Evolutionary conservation across 2,888 invertebrate species (phyloP), one percentile per base, ranked within the genome.

Genomic region (Iselma pallidipennis): DNA sequence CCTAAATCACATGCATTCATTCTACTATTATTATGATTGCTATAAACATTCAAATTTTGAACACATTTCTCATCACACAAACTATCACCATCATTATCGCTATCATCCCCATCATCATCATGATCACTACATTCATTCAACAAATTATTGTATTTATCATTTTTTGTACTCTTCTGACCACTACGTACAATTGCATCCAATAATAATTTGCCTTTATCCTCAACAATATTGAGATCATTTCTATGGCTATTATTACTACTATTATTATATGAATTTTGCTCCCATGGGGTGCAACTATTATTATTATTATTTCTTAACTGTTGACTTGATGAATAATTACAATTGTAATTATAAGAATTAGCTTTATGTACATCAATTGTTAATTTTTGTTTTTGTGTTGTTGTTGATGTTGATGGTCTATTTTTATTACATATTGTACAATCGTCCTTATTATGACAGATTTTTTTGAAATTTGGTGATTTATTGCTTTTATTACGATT

Each of bases 111-210:
- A 6, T 37, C 16, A 37, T 37, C 37, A 16, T 16, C 14, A 37
- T n/a, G n/a, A n/a, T n/a, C n/a, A n/a, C n/a, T n/a, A n/a, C n/a
- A n/a, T n/a, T 37, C n/a, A 16, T 37, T 7, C 14, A 16, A 14
- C 16, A 37, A 37, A 14, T 37, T 4, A 16, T 37, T 37, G 6
- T 16, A 37, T 37, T 16, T 37, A 9, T 37, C 42, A 12, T 61
- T 52, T 31, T 70, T 71, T 67, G 69, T 69, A 70, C 69, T 67
- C 54, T 67, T 73, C 58, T 67, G 70, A 52, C 71, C 78, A 70
- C 80, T 78, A 55, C 81, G 76, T 69, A 81, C 78, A 63, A 82
- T 81, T 50, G 81, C 81, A 64, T 80, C 80, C 59, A 82, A 70
- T 58, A 82, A 70, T 60, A 81, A 68, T 70, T 80, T 78, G 64